Evolutionary conservation across 2,797 vertebrate genomes (phyloP).

Genomic region (Mareca strepera): DNA sequence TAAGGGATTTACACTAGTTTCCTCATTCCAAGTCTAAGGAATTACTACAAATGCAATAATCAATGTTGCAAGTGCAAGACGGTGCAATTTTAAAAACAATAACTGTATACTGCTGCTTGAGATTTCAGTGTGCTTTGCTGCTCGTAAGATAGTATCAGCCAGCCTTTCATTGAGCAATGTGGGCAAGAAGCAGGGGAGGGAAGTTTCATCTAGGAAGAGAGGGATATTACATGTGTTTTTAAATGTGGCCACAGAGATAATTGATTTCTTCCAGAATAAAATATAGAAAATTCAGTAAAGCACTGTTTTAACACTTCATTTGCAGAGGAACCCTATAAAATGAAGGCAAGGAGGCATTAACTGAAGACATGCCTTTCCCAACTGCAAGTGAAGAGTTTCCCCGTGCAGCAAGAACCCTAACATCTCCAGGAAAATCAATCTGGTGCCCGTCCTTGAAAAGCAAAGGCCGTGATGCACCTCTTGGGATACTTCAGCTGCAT

Average conservation of each 20-base stretch:
- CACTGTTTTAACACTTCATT: background rate
- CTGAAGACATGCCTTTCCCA: background rate
- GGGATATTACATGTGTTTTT: background rate
- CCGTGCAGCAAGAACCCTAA: background rate
- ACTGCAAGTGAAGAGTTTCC: background rate
- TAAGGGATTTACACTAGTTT: background rate
- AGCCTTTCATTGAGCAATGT: background rate
- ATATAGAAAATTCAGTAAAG: background rate
- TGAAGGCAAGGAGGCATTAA: background rate
- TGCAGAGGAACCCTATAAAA: background rate
- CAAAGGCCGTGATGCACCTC: background rate
- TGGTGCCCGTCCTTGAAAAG: background rate
- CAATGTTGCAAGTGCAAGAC: background rate
- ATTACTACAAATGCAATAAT: background rate
- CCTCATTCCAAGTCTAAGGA: background rate
- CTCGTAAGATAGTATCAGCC: background rate
- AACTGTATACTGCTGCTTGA: background rate
- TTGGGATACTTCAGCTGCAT: background rate
- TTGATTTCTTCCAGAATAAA: background rate
- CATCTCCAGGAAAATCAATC: background rate
- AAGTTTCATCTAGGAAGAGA: background rate
- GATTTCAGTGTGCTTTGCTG: background rate
- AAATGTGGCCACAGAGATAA: background rate
- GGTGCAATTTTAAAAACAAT: background rate
- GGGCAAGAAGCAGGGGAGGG: fast-evolving